Evolutionary conservation across 2,113 vertebrate genomes (phyloP).

Genomic region (Martes martes): DNA sequence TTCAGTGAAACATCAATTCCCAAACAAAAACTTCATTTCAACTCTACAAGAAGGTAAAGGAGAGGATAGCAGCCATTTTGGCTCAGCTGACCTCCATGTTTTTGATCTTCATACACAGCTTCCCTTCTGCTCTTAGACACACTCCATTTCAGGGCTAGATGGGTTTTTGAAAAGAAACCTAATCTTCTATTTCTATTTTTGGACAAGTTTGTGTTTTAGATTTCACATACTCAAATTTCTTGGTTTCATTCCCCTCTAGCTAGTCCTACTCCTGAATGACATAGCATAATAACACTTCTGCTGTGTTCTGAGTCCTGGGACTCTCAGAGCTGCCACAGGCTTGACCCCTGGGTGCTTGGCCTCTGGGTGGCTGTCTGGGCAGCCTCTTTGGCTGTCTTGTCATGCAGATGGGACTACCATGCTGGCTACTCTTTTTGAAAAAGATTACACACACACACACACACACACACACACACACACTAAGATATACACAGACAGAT

Average conservation of each 20-base stretch:
- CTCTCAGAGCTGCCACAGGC: not conserved
- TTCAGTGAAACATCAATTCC: not conserved
- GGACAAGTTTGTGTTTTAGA: not conserved
- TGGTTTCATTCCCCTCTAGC: not conserved
- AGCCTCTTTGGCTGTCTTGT: not conserved
- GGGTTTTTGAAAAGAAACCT: not conserved
- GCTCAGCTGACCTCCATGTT: too few relatives aligned
- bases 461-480: not conserved
- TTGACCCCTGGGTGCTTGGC: not conserved
- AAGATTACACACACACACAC: not conserved
- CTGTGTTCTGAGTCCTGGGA: not conserved
- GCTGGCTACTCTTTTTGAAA: not conserved
- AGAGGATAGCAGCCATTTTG: too few relatives aligned
- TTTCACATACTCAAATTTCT: not conserved
- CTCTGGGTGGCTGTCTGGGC: not conserved
- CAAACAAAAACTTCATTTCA: not conserved
- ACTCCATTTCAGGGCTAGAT: not conserved
- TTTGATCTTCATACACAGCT: not conserved
- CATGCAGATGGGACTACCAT: accelerated
- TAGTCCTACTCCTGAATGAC: not conserved
- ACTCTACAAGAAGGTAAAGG: not conserved
- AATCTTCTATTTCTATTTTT: not conserved
- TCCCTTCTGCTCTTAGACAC: not conserved
- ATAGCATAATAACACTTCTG: not conserved
- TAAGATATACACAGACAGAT: too few relatives aligned